Conservation (phyloP, 2,888 invertebrate species). For the Tridacna gigas region DNA sequence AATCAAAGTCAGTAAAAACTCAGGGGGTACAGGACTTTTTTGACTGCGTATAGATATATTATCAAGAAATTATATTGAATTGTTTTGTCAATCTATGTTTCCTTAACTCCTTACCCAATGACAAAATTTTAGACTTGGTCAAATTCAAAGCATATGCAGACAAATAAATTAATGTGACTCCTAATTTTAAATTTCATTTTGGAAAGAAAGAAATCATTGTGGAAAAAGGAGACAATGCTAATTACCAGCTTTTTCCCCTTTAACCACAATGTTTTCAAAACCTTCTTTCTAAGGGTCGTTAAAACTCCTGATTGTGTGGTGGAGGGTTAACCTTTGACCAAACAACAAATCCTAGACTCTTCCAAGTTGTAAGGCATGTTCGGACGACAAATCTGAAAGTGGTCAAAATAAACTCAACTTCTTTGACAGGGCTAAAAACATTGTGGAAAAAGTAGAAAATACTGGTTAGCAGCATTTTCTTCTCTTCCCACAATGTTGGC, state of each 20-base stretch:
- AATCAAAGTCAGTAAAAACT: too few species aligned
- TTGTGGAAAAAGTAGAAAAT: neutral
- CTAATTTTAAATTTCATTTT: too few species aligned
- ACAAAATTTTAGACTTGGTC: too few species aligned
- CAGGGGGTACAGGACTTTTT: too few species aligned
- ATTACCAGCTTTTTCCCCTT: neutral
- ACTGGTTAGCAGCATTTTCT: neutral
- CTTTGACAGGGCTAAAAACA: neutral
- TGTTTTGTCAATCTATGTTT: too few species aligned
- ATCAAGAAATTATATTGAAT: too few species aligned
- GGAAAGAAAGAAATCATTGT: neutral
- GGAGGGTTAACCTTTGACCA: neutral
- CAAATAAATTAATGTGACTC: too few species aligned
- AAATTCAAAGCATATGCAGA: too few species aligned
- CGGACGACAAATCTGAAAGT: neutral
- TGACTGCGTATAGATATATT: too few species aligned
- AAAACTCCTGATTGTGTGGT: neutral
- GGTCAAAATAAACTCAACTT: neutral
- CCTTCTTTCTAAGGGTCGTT: neutral
- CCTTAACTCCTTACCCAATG: too few species aligned
- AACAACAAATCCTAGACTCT: neutral
- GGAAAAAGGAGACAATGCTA: neutral
- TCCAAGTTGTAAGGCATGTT: neutral
- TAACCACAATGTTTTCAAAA: neutral
- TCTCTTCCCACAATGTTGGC: neutral